Evolutionary conservation across 2,113 vertebrate genomes (phyloP).

Genomic region (Mellivora capensis): DNA sequence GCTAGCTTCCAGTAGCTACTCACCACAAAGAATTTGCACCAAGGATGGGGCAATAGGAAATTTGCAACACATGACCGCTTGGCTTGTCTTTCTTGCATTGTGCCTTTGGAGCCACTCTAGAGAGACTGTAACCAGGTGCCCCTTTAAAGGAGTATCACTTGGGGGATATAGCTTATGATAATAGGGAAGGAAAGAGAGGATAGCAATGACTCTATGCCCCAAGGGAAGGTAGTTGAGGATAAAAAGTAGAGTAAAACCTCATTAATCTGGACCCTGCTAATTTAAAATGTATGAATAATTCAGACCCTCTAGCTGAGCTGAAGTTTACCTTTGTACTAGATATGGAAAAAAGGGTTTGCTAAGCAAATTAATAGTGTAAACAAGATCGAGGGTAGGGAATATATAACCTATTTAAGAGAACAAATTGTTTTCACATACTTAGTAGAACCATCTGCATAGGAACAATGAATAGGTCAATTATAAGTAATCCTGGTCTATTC

Average conservation of each 20-base stretch:
- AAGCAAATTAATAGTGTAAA: slow-evolving; percentile 78
- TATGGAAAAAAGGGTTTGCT: slow-evolving; percentile 69
- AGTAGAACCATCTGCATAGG: slow-evolving; percentile 56
- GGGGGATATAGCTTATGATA: slow-evolving; percentile 65
- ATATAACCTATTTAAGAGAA: slow-evolving; percentile 70
- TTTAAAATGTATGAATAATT: slow-evolving; percentile 77
- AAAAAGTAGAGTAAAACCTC: slow-evolving; percentile 69
- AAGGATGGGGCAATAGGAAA: not conserved
- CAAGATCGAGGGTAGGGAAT: slow-evolving; percentile 66
- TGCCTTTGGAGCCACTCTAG: not conserved
- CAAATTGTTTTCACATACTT: slow-evolving; percentile 75
- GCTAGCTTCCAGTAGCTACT: not conserved
- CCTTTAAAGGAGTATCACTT: slow-evolving; percentile 33
- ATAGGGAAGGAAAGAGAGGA: slow-evolving; percentile 41
- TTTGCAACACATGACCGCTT: not conserved
- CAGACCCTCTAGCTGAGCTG: slow-evolving; percentile 62
- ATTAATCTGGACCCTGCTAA: slow-evolving; percentile 77
- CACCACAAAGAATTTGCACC: not conserved
- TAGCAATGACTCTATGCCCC: slow-evolving; percentile 34
- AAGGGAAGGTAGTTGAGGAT: slow-evolving; percentile 68
- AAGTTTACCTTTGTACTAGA: slow-evolving; percentile 74
- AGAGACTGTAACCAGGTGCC: slow-evolving; percentile 49
- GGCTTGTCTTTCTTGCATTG: not conserved
- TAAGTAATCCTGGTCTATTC: slow-evolving; percentile 40
- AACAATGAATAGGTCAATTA: slow-evolving; percentile 64